Base-by-base conservation (phyloP, 2,797 vertebrate species). In the Enteromius afrohamiltoni region DNA sequence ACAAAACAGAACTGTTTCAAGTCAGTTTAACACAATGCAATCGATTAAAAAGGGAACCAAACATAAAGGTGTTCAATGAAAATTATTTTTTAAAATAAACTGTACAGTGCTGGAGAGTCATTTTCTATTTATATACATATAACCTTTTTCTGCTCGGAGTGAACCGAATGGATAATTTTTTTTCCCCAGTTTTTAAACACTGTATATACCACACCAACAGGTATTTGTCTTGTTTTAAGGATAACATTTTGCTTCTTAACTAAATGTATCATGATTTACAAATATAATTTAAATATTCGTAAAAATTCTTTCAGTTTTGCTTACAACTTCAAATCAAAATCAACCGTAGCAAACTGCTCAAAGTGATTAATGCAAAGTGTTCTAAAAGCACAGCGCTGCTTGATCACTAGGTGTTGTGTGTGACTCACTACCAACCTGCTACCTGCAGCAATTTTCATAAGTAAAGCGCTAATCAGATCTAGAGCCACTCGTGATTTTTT, bases 381-480 rank as follows among this genome's bases (percentile, higher is more conserved):
- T 71, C 51, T 31, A 62, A 31, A 77, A 47, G 23, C 31, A 76
- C 51, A 6, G 29, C 74, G 1, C 14, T 21, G 7, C 40, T 34
- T 55, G 29, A 55, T 37, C 49, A 55, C 49, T 74, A 53, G 37
- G 23, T 70, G 31, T 69, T 55, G n/a, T 19, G 23, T 40, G 19
- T 70, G 51, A 80, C 40, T 71, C 74, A 42, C 37, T 77, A 11
- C 42, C 55, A 49, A 71, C 69, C 45, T 29, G 23, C 69, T 8
- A 71, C 69, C 45, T 29, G 69, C 69, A 14, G 6, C 45, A 29
- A 45, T 26, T 69, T 69, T 55, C 23, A 34, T 11, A 69, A 42
- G n/a, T 21, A 2, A 47, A 53, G 40, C 3, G 31, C 49, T 40
- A 79, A 67, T 29, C 31, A 42, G 34, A 49, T 21, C 34, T 60